A percentile compares a stretch with the other conserved stretches of the same genome.
These are phyloP conservation scores for Triplophysa tibetana DNA, from an alignment of 2,113 vertebrate genomes.

Conservation along the genomic window DNA sequence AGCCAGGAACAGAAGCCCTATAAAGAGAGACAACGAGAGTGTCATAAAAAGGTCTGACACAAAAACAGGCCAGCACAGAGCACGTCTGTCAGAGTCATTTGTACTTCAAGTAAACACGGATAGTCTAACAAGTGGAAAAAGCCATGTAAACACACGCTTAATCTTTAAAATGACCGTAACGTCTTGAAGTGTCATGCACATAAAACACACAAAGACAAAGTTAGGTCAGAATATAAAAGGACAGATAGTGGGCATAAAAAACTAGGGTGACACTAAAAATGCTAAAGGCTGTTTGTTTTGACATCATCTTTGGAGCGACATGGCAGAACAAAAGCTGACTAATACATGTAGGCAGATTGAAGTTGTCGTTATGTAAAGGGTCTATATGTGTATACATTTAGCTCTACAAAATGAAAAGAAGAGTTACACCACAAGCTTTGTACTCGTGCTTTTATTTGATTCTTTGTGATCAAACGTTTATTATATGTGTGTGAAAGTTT, in stretches of 20 bases:
- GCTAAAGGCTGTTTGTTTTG: neutral
- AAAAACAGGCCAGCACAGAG: slow-evolving; percentile 40
- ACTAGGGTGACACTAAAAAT: neutral
- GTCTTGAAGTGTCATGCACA: slow-evolving; percentile 35
- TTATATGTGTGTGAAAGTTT: neutral
- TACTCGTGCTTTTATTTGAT: neutral
- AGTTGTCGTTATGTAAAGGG: slow-evolving; percentile 47
- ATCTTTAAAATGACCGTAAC: slow-evolving; percentile 32
- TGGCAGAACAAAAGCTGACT: neutral
- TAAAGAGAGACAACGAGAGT: slow-evolving; percentile 50
- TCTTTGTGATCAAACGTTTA: neutral
- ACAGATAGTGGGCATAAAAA: slow-evolving; percentile 28
- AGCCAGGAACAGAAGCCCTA: slow-evolving; percentile 98
- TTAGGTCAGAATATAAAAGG: slow-evolving; percentile 30
- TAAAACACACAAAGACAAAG: slow-evolving; percentile 10
- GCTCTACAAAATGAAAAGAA: neutral
- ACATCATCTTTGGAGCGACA: slow-evolving; percentile 6
- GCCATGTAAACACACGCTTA: slow-evolving; percentile 1
- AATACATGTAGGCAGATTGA: slow-evolving; percentile 25
- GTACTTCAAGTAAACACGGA: slow-evolving; percentile 23
- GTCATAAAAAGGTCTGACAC: slow-evolving; percentile 52
- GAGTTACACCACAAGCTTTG: neutral
- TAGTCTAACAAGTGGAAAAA: slow-evolving; percentile 35
- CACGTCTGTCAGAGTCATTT: slow-evolving; percentile 53
- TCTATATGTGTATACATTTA: slow-evolving; percentile 50